Evolutionary conservation across 2,888 invertebrate species (phyloP), one percentile per base, ranked within the genome.

Genomic region (Plemyria rubiginata): DNA sequence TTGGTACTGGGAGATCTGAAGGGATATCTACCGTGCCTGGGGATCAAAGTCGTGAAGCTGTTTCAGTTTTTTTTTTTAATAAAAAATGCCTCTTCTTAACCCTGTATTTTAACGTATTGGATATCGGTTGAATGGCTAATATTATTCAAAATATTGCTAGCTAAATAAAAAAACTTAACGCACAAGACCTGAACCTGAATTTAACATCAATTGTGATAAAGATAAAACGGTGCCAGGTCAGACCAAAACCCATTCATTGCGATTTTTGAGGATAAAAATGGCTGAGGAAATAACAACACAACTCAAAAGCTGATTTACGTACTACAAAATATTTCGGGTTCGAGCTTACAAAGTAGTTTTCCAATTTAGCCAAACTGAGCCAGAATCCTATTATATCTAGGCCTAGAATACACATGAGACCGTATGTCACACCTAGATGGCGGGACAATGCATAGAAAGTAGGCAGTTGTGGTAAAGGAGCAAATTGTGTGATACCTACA

Each of bases 371-470:
- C 59, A 13, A 50, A 43, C 48, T 52, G 62, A 28, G 49, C 63
- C 61, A 40, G 32, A 57, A 68, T 61, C 61, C 63, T 60, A 68
- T 55, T 64, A 66, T 52, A 22, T 3, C 22, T 22, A 48, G 52
- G 61, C 54, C 60, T 58, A 65, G 62, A 63, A 69, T 59, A 57
- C 69, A 57, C 57, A 12, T 7, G 62, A 66, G 64, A 52, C 59
- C 65, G 54, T 70, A 70, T 64, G 58, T 71, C 69, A 66, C 60
- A 49, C 45, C 56, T 60, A 55, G 61, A 15, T 67, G 68, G 70
- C 71, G 70, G 70, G 56, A 70, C 72, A 71, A 77, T 74, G 74
- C 75, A 77, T 74, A 75, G 72, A 74, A 70, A 78, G 72, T 69
- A 72, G 74, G 70, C 65, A 50, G 62, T 57, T 68, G 60, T 65